Base-by-base conservation (phyloP, 1,140 invertebrate species). In the Eciton burchellii region DNA sequence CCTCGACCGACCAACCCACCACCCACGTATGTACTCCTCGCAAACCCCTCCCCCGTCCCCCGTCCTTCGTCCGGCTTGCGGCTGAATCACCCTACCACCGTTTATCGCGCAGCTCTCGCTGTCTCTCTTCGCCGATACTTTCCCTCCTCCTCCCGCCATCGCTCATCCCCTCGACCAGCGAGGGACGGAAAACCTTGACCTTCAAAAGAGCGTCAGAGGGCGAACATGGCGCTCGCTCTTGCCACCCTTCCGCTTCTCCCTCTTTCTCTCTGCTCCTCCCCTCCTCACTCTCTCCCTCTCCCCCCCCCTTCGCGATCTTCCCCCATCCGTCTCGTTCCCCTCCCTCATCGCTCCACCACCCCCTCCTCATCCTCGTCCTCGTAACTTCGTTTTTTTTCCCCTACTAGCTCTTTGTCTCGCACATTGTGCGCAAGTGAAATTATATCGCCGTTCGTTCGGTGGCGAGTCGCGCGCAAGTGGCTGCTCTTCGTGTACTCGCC, bases 131-230 rank as follows among this genome's bases (percentile, higher is more conserved):
- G 56, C 72, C 74, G 35, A 57, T 21, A 29, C 41, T 26, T 74
- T 57, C 73, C 73, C 81, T 82, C 70, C 41, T 63, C 54, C 43
- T 14, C 12, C 57, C 65, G 5, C 12, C 26, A 21, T 77, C 65
- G 59, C 72, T 65, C 66, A 45, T 56, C 45, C 68, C 52, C 79
- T 29, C 24, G 14, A 14, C 56, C 54, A 35, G 54, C 60, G 52
- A 82, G 88, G 91, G 88, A 89, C 71, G 89, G 88, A 77, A 92
- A 93, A 92, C 91, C 92, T 93, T 93, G 92, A 93, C 92, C 92
- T 93, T 91, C 91, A 90, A 90, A 92, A 87, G 88, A 87, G 86
- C 86, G 83, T 82, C 84, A 85, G 84, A 88, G 88, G 81, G 85
- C 77, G 87, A 88, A 79, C 85, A 88, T 85, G 88, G 83, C 62